A percentile compares a stretch with the other conserved stretches of the same genome.
Conservation (phyloP, 2,797 vertebrate genomes). For the Anguilla anguilla region DNA sequence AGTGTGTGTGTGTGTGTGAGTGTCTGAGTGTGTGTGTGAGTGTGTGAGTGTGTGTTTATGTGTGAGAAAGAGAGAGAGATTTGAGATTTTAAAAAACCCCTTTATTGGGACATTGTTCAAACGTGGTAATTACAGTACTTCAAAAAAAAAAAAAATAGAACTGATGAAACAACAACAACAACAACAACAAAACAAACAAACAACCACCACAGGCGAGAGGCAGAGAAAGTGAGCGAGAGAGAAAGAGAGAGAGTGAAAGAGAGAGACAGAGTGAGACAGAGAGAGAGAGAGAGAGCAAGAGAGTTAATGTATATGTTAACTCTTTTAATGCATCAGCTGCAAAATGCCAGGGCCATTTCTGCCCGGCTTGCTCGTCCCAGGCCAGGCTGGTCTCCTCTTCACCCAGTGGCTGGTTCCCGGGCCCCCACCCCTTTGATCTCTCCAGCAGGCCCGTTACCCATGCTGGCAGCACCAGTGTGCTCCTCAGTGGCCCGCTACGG, state of each 20-base stretch:
- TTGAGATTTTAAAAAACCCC: too few species aligned
- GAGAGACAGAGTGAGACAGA: too few species aligned
- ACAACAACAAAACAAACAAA: too few species aligned
- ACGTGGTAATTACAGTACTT: too few species aligned
- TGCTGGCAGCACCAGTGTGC: slow-evolving; percentile 71
- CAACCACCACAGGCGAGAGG: too few species aligned
- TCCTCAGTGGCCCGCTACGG: slow-evolving; percentile 73
- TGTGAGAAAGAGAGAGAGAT: too few species aligned
- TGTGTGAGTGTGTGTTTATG: neutral
- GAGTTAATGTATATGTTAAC: neutral
- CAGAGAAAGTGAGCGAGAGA: too few species aligned
- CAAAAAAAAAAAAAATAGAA: too few species aligned
- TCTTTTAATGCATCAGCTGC: neutral
- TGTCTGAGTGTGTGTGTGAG: neutral
- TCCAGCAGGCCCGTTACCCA: slow-evolving; percentile 66
- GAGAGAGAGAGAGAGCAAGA: too few species aligned
- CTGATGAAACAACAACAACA: too few species aligned
- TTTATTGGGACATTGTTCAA: too few species aligned
- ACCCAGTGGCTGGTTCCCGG: slow-evolving; percentile 58
- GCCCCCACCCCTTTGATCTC: slow-evolving; percentile 72
- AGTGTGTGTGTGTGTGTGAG: neutral
- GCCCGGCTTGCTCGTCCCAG: slow-evolving; percentile 42
- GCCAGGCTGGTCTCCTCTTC: slow-evolving; percentile 60
- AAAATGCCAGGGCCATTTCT: slow-evolving; percentile 46
- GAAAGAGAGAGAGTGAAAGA: too few species aligned